Conservation (phyloP, 2,888 invertebrate genomes). For the Drosophila rellima region DNA sequence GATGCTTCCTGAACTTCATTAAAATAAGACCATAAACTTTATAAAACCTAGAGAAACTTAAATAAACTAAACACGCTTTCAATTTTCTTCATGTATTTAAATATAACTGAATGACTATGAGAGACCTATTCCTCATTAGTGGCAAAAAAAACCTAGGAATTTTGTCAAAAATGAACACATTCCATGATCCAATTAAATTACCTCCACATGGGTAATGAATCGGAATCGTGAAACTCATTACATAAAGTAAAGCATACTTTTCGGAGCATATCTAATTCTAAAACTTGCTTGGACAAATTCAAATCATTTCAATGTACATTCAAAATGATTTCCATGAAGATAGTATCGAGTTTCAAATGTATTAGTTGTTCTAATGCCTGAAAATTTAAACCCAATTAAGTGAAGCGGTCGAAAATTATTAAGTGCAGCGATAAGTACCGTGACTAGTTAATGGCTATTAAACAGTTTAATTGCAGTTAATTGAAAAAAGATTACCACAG, state of each 20-base stretch:
- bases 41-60: background rate
- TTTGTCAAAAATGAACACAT: too few relatives aligned
- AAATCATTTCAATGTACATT: too few relatives aligned
- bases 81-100: background rate
- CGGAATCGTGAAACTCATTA: too few relatives aligned
- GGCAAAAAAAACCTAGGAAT: too few relatives aligned
- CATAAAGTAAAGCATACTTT: constrained; percentile 6
- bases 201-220: too few relatives aligned
- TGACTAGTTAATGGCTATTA: constrained; percentile 12
- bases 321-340: too few relatives aligned
- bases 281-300: background rate
- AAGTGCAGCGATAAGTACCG: background rate
- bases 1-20: constrained; percentile 1
- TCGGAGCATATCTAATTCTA: background rate
- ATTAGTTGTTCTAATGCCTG: constrained; percentile 2
- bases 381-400: constrained; percentile 4
- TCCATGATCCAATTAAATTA: too few relatives aligned
- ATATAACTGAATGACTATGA: background rate
- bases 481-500: constrained; percentile 25
- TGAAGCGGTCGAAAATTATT: background rate
- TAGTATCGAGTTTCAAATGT: too few relatives aligned
- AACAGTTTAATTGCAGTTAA: constrained; percentile 21
- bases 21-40: background rate
- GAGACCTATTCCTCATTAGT: too few relatives aligned
- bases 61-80: background rate